These are phyloP conservation scores for Diplosoma virens DNA, from an alignment of 23 tunicate genomes.

Conservation along the genomic window DNA sequence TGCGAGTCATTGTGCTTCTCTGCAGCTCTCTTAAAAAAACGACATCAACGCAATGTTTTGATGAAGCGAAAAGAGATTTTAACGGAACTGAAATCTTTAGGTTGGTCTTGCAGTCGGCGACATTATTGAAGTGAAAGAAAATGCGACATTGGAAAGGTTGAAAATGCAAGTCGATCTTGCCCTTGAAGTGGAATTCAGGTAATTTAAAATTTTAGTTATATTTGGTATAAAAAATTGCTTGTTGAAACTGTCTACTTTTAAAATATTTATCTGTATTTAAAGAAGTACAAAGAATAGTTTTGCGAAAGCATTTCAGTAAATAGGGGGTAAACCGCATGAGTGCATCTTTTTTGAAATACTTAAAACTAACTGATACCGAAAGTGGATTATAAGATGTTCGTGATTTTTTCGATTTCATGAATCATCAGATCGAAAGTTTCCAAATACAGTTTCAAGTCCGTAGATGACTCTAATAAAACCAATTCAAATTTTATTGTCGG, in stretches of 20 bases:
- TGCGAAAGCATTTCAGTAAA: too few relatives aligned
- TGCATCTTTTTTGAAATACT: too few relatives aligned
- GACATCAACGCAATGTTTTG: background rate
- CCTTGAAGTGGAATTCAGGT: slow-evolving; percentile 83
- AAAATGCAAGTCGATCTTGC: slow-evolving; percentile 91
- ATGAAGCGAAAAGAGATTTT: background rate
- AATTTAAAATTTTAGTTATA: background rate
- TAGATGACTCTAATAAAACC: too few relatives aligned
- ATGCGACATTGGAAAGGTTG: slow-evolving; percentile 77
- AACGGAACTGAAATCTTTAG: too few relatives aligned
- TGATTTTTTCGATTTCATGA: too few relatives aligned
- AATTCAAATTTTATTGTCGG: too few relatives aligned
- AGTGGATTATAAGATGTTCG: too few relatives aligned
- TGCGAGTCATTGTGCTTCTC: too few relatives aligned
- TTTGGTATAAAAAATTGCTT: background rate
- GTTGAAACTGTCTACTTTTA: background rate
- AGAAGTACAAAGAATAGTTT: background rate
- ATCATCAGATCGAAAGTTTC: too few relatives aligned
- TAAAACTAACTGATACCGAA: too few relatives aligned
- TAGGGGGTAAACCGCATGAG: too few relatives aligned
- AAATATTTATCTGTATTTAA: background rate
- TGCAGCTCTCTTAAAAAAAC: background rate
- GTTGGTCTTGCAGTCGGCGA: slow-evolving; percentile 93
- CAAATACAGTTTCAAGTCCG: too few relatives aligned
- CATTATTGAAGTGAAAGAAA: slow-evolving; percentile 81